Evolutionary conservation across 1,140 invertebrate species (phyloP), one percentile per base, ranked within the genome.

Genomic region (Drosophila funebris): DNA sequence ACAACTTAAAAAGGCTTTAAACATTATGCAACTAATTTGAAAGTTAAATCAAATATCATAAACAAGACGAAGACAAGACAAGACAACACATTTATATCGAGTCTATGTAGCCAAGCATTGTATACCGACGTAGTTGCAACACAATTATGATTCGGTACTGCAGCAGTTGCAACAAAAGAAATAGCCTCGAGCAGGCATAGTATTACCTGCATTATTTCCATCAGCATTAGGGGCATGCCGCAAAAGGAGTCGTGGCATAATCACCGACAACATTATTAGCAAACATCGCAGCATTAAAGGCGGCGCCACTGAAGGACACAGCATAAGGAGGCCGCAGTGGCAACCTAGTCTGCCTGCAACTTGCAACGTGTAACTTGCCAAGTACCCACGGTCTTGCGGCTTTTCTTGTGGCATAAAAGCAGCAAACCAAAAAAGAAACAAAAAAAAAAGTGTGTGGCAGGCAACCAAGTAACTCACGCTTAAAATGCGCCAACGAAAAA

Each of bases 251-350:
- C 36, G 58, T 44, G 72, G 50, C 53, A 62, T 83, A 83, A 83
- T 82, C 79, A 50, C 60, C 76, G 50, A 63, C 71, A 76, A 57
- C 76, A 84, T 83, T 83, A 83, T 83, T 84, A 84, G 74, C 27
- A 27, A 27, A 41, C 77, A 80, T 72, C 50, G 56, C 75, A 71
- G 75, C n/a, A n/a, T 60, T 72, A 70, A 62, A 75, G 13, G 52
- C 16, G 46, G 57, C 69, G 71, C 27, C 33, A 43, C 41, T 24
- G 27, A 60, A 62, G 29, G 29, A 41, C 20, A 53, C n/a, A 4
- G 37, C 13, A 24, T 4, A 31, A 68, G 54, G n/a, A 31, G 57
- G 16, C 52, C 31, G 13, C 11, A 36, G 33, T 36, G 33, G 31
- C 33, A 54, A 22, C 27, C 48, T 37, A 56, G 24, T 18, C 6